phyloP scores from a whole-genome alignment of 1,140 invertebrate species.

The Nasonia giraulti region DNA sequence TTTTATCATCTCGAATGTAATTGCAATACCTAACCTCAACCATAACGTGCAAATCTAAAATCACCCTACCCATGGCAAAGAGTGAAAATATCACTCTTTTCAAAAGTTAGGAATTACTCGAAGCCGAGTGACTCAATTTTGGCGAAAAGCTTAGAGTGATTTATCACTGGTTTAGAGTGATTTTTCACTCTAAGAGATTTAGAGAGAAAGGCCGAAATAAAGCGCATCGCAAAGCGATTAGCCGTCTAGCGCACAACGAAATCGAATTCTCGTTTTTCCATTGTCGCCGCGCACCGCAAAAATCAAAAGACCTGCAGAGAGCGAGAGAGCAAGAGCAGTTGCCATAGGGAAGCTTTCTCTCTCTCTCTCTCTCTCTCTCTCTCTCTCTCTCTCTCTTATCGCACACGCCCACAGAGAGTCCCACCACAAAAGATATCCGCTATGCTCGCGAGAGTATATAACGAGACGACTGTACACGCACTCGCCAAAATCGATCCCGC shows the following conservation, averaged over 20 bases:
- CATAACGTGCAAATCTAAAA: too few species aligned
- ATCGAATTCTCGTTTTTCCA: constrained; percentile 55
- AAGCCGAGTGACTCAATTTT: too few species aligned
- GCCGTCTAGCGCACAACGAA: constrained; percentile 13
- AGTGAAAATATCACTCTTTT: too few species aligned
- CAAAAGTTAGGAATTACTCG: too few species aligned
- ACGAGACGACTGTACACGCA: constrained; percentile 66
- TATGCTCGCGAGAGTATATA: constrained; percentile 56
- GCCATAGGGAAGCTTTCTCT: constrained; percentile 53
- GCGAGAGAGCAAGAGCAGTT: not conserved
- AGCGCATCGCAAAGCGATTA: constrained; percentile 17
- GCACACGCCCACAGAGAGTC: constrained; percentile 68
- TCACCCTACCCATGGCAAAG: too few species aligned
- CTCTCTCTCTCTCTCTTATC: constrained; percentile 57
- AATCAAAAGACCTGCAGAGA: constrained; percentile 56
- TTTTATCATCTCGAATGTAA: too few species aligned
- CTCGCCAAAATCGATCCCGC: constrained; percentile 71
- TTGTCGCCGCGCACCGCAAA: constrained; percentile 47
- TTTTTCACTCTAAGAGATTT: too few species aligned
- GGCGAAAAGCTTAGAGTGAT: too few species aligned
- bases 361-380: constrained; percentile 58
- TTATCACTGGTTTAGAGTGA: too few species aligned
- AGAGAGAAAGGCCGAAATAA: not conserved
- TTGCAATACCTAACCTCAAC: too few species aligned
- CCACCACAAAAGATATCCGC: constrained; percentile 74